A percentile compares a stretch with the other conserved stretches of the same genome.
Conservation (phyloP, 2,113 vertebrate species). For the Tringa solitaria region DNA sequence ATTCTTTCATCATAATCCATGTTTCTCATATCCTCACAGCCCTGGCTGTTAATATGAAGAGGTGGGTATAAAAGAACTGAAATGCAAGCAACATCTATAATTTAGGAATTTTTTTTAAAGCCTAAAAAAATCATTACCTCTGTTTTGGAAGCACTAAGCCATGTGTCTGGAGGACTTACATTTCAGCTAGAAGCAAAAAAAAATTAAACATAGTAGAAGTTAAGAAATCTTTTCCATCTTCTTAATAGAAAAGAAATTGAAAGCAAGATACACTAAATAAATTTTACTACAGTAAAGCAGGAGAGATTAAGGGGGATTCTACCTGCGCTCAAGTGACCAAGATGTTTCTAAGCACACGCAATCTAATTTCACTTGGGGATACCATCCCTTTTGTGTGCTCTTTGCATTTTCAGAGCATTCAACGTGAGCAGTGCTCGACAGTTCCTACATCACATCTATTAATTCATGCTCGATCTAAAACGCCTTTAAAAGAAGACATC, state of each 20-base stretch:
- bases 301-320: not conserved
- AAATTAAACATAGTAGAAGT: not conserved
- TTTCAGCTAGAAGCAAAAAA: not conserved
- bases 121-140: not conserved
- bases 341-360: not conserved
- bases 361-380: not conserved
- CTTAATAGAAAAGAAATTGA: not conserved
- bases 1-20: not conserved
- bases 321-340: not conserved
- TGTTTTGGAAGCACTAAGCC: not conserved
- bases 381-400: not conserved
- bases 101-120: not conserved
- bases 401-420: not conserved
- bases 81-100: not conserved
- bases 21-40: not conserved
- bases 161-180: not conserved
- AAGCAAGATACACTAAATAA: not conserved
- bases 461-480: not conserved
- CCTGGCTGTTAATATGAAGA: not conserved
- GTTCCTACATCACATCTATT: not conserved
- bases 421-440: not conserved
- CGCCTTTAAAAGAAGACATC: not conserved
- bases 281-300: not conserved
- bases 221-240: not conserved
- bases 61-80: not conserved